Base-by-base conservation (phyloP, 2,113 vertebrate species). In the Tetrax tetrax region DNA sequence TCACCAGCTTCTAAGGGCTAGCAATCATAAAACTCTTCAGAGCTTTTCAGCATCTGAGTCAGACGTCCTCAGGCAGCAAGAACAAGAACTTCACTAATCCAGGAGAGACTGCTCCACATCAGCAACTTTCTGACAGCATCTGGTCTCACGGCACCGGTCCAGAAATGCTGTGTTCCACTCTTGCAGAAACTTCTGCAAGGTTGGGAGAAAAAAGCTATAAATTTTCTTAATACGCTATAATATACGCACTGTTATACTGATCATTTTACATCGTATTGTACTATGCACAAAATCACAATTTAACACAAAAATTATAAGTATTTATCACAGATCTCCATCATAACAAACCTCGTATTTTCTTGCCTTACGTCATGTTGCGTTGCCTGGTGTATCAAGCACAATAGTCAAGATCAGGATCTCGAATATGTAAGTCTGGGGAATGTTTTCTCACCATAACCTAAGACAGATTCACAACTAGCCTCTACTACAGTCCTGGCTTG, bases 101-200 rank as follows among this genome's bases (percentile, higher is more conserved):
- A 92, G 48, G 53, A 76, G 29, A 89, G 24, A 53, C 29, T 83
- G 48, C 83, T 84, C 54, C 56, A 31, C 41, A 74, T 37, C 72
- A 76, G 54, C 63, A 61, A 22, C 76, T 41, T 88, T 66, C 43
- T 57, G 61, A 59, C 33, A 75, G 77, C 38, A 63, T 37, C 76
- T 76, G 64, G 20, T 48, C 65, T 79, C 70, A 79, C 0, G 0
- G 50, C 61, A 86, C 22, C 17, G 0, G 25, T n/a, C 82, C 78
- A 80, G 51, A 94, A 87, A 88, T 18, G 22, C 13, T 28, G 31
- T 14, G n/a, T 68, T 65, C 69, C 41, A 35, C 45, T 33, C 25
- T 18, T 35, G 31, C 41, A 82, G 43, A 93, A 90, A 72, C 9
- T 10, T 59, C 54, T 16, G 48, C 16, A 53, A 69, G 59, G 69